phyloP scores from a whole-genome alignment of 2,888 invertebrate species.

The Thera obeliscata region DNA sequence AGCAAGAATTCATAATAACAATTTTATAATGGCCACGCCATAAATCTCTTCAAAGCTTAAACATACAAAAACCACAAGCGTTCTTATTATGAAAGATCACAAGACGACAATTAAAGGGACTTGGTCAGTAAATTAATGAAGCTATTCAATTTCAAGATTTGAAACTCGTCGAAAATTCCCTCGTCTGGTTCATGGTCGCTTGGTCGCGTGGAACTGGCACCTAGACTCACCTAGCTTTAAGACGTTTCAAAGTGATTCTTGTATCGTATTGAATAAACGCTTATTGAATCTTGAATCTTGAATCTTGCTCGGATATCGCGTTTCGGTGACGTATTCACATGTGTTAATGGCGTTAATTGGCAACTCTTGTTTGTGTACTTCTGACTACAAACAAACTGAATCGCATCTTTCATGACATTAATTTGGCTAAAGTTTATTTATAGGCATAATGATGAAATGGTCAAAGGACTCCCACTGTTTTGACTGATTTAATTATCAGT shows the following conservation, averaged over 20 bases:
- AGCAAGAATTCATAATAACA: slow-evolving; percentile 28
- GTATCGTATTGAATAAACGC: too few relatives aligned
- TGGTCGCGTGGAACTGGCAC: too few relatives aligned
- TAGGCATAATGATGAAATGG: slow-evolving; percentile 17
- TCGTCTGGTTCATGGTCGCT: slow-evolving; percentile 57
- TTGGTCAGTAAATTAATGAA: slow-evolving; percentile 64
- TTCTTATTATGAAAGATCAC: slow-evolving; percentile 54
- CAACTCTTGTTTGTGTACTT: slow-evolving; percentile 43
- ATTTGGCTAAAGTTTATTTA: slow-evolving; percentile 25
- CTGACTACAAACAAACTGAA: slow-evolving; percentile 29
- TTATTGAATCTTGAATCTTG: too few relatives aligned
- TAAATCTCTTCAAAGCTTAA: slow-evolving; percentile 39
- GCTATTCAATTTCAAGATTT: slow-evolving; percentile 63
- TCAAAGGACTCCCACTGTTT: neutral
- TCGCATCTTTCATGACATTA: slow-evolving; percentile 33
- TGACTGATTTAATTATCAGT: neutral
- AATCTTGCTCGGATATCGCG: slow-evolving; percentile 52
- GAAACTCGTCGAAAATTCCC: slow-evolving; percentile 53
- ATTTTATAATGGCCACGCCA: slow-evolving; percentile 35
- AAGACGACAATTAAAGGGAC: slow-evolving; percentile 50
- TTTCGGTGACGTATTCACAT: slow-evolving; percentile 49
- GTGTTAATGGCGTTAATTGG: slow-evolving; percentile 52
- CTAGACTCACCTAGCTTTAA: too few relatives aligned
- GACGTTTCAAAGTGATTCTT: too few relatives aligned
- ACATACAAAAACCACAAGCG: slow-evolving; percentile 40